Percentiles rank a stretch among this genome's conserved stretches.
phyloP scores from a whole-genome alignment of 2,113 vertebrate genomes.

The Ibidorhyncha struthersii region DNA sequence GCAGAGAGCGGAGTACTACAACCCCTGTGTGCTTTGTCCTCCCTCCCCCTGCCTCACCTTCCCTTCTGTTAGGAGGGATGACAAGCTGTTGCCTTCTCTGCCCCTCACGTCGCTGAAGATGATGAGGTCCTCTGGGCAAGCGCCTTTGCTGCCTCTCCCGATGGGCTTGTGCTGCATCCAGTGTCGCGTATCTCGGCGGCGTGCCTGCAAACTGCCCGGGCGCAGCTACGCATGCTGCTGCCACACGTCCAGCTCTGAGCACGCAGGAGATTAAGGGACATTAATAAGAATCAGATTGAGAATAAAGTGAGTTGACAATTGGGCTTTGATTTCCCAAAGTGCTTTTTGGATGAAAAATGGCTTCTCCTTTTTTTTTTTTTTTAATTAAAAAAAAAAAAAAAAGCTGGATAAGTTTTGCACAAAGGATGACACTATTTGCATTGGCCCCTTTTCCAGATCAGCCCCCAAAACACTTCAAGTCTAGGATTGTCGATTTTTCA shows the following conservation, averaged over 20 bases:
- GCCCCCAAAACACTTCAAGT: background rate
- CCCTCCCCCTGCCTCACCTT: background rate
- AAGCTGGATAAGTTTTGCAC: background rate
- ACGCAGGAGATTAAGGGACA: background rate
- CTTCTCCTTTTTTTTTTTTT: background rate
- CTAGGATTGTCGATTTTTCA: conserved; percentile 5
- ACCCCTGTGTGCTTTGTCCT: background rate
- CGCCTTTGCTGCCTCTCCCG: background rate
- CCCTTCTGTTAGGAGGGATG: background rate
- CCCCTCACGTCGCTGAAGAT: background rate
- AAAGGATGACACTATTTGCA: conserved; percentile 11
- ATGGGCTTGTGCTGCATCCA: background rate
- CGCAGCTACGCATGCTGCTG: background rate
- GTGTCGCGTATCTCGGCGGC: rapidly evolving
- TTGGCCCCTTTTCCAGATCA: conserved; percentile 58
- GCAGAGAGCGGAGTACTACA: background rate
- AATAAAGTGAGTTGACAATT: background rate
- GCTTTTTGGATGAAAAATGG: background rate
- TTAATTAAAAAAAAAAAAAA: background rate
- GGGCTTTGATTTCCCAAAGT: conserved; percentile 11
- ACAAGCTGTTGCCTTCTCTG: background rate
- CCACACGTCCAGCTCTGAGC: background rate
- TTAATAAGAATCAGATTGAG: conserved; percentile 1
- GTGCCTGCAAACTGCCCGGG: background rate
- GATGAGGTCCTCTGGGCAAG: background rate